phyloP scores from a whole-genome alignment of 1,140 invertebrate genomes.

The Pristionchus pacificus region DNA sequence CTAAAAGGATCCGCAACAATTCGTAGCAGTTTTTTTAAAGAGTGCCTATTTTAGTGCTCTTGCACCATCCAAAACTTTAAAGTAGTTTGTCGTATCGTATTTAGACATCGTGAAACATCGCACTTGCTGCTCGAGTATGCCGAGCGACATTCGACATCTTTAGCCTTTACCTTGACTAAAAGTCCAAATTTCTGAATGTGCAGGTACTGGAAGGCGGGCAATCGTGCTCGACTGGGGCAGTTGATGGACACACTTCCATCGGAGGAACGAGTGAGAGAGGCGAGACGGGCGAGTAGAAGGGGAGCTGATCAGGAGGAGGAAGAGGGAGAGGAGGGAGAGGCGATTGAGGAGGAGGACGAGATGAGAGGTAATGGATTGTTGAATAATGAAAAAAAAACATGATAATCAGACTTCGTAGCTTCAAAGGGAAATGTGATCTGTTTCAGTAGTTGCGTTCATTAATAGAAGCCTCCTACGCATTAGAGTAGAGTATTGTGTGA shows the following conservation, averaged over 20 bases:
- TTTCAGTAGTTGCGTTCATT: too few species aligned
- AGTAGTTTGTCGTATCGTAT: not conserved
- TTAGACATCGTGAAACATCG: not conserved
- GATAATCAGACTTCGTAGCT: too few species aligned
- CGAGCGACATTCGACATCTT: not conserved
- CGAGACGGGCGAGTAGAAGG: not conserved
- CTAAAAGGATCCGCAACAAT: too few species aligned
- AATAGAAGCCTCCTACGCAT: too few species aligned
- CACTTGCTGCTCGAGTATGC: too few species aligned
- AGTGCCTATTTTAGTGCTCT: not conserved
- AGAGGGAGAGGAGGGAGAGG: slow-evolving; percentile 20
- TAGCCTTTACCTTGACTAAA: not conserved
- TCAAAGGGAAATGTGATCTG: too few species aligned
- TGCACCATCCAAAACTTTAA: not conserved
- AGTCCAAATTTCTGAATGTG: not conserved
- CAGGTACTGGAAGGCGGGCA: slow-evolving; percentile 19
- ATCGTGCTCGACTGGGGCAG: slow-evolving; percentile 15
- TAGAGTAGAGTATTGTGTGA: too few species aligned
- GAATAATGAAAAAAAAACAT: too few species aligned
- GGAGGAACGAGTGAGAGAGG: slow-evolving; percentile 6
- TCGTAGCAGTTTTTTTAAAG: not conserved
- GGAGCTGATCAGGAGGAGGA: slow-evolving; percentile 25
- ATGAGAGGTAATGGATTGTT: too few species aligned
- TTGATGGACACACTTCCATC: slow-evolving; percentile 5
- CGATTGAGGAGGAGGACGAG: slow-evolving; percentile 36